Percentiles rank a stretch among this genome's conserved stretches.
Conservation (phyloP, 2,113 vertebrate genomes). For the Dromiciops gliroides region DNA sequence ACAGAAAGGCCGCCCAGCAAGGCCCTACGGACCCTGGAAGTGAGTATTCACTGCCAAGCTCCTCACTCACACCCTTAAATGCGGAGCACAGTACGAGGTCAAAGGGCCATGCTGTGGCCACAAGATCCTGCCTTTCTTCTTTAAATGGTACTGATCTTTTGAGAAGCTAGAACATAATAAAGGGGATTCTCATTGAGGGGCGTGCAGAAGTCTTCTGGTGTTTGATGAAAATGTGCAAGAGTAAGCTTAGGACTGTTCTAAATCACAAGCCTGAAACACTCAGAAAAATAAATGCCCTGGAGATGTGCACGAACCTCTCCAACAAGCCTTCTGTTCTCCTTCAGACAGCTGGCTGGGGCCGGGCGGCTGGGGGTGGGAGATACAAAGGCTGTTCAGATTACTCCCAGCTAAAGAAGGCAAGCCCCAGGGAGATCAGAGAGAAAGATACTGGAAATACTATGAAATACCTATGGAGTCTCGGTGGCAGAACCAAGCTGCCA, state of each 20-base stretch:
- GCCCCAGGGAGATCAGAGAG: not conserved
- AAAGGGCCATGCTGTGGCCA: not conserved
- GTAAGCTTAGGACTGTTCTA: not conserved
- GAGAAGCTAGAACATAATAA: not conserved
- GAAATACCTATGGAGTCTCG: not conserved
- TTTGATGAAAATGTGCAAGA: not conserved
- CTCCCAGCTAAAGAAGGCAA: not conserved
- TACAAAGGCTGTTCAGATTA: not conserved
- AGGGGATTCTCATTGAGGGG: not conserved
- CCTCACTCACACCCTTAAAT: not conserved
- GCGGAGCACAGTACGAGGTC: not conserved
- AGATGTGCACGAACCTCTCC: not conserved
- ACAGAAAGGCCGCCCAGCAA: not conserved
- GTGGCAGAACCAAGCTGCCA: not conserved
- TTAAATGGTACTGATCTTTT: not conserved
- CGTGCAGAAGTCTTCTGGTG: not conserved
- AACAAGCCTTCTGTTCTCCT: conserved; percentile 36
- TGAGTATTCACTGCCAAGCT: not conserved
- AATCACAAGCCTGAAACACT: not conserved
- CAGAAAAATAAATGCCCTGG: not conserved
- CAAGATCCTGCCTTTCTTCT: not conserved
- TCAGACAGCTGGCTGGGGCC: not conserved
- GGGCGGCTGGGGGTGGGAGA: not conserved
- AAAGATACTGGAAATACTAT: not conserved
- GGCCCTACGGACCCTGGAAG: conserved; percentile 1